Base-by-base conservation (phyloP, 2,797 vertebrate species). In the Sebastes wilsoni region DNA sequence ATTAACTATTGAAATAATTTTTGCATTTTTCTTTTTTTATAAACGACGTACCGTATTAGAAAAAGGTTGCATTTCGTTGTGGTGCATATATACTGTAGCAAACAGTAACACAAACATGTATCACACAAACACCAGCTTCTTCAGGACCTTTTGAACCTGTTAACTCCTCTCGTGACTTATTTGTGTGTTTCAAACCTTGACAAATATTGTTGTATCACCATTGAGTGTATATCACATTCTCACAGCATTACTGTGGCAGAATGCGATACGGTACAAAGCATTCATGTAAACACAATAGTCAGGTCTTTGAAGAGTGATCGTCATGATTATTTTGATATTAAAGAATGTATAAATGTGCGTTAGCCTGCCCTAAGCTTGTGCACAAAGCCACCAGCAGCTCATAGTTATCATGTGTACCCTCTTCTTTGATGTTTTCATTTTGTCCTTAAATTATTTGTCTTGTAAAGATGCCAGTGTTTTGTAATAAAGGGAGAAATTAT, bases 391-490 rank as follows among this genome's bases (percentile, higher is more conserved):
- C 67, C 66, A 80, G 73, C 66, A 75, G 61, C 32, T 81, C 55
- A 72, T 61, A 22, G n/a, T 34, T 75, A 67, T 58, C 56, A 67
- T 72, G 38, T 70, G 73, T 85, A 36, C 32, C 59, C n/a, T 67
- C 64, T 27, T 75, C 27, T 86, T 71, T 36, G 10, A 72, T 83
- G 70, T 87, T 85, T 85, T 80, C 3, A 77, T 87, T 74, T 72
- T 88, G 60, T 79, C 55, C 55, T 92, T 97, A 97, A 98, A 95
- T 97, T 97, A 97, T 97, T 97, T 96, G 96, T 96, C 94, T 96
- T 97, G 93, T 96, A 92, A 96, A 97, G 95, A 96, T 94, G 36
- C 75, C 66, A 72, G 65, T 78, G 68, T 87, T 90, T 82, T 80
- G 68, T 82, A 62, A 75, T 80, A 71, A 88, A 90, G 66, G 58